Evolutionary conservation across 2,888 invertebrate species (phyloP).

Genomic region (Eugnorisma glareosa): DNA sequence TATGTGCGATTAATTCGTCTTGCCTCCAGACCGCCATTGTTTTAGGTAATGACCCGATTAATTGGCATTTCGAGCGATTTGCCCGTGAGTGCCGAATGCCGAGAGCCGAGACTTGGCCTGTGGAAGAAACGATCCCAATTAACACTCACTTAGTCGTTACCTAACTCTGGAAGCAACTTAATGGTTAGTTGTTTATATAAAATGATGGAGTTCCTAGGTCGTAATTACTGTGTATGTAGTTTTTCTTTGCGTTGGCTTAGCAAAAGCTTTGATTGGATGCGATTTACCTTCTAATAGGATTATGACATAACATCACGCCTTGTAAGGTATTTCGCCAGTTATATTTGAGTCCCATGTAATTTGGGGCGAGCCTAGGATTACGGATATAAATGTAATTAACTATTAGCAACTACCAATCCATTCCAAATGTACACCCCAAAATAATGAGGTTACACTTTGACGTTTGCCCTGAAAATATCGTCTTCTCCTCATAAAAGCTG

Average conservation of each 20-base stretch:
- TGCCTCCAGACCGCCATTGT: conserved; percentile 59
- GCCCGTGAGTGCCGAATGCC: conserved; percentile 51
- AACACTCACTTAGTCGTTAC: conserved; percentile 57
- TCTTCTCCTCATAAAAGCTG: not conserved
- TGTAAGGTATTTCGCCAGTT: not conserved
- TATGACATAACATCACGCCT: not conserved
- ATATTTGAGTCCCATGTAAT: not conserved
- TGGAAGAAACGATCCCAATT: conserved; percentile 53
- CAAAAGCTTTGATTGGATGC: not conserved
- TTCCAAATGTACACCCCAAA: not conserved
- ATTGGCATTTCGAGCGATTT: conserved; percentile 70
- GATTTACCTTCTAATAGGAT: too few relatives aligned
- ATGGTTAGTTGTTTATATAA: conserved; percentile 8
- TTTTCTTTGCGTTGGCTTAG: too few relatives aligned
- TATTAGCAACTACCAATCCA: not conserved
- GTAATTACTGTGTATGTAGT: not conserved
- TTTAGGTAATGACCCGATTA: conserved; percentile 70
- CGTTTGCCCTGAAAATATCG: not conserved
- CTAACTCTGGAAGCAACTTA: conserved; percentile 16
- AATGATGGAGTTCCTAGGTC: not conserved
- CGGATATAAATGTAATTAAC: not conserved
- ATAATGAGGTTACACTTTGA: not conserved
- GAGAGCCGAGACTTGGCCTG: conserved; percentile 25
- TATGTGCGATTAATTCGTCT: conserved; percentile 64
- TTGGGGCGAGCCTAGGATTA: not conserved